These are phyloP conservation scores for Halictus quadricinctus DNA, from an alignment of 2,888 invertebrate species.

Conservation along the genomic window DNA sequence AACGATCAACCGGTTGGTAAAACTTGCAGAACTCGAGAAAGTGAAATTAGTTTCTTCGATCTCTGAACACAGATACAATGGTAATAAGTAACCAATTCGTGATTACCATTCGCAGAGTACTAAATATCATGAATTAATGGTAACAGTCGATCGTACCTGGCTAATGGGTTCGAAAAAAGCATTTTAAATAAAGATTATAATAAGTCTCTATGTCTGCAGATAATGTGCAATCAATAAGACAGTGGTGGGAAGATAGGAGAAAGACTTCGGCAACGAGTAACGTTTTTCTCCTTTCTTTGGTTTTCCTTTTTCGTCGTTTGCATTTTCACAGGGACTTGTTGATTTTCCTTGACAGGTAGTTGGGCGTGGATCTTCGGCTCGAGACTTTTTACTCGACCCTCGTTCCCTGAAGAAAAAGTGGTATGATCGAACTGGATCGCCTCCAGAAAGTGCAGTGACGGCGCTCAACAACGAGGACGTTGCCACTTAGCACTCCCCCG, in stretches of 20 bases:
- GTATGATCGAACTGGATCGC: slow-evolving; percentile 41
- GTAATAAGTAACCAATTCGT: neutral
- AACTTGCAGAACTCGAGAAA: neutral
- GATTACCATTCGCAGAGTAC: neutral
- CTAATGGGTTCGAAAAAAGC: neutral
- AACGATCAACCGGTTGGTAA: neutral
- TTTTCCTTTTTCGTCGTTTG: neutral
- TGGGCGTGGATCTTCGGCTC: slow-evolving; percentile 26
- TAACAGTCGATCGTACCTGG: neutral
- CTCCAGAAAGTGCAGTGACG: slow-evolving; percentile 43
- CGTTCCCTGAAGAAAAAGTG: slow-evolving; percentile 23
- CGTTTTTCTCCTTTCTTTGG: neutral
- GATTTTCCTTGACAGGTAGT: slow-evolving; percentile 11
- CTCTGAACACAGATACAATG: neutral
- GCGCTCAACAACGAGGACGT: slow-evolving; percentile 4
- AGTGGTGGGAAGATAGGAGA: neutral
- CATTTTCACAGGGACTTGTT: neutral
- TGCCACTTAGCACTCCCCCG: slow-evolving; percentile 19
- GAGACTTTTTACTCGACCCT: neutral
- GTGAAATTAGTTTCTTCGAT: neutral
- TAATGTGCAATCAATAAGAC: neutral
- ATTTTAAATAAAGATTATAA: neutral
- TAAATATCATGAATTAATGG: neutral
- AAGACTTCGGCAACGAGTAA: neutral
- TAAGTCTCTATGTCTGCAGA: neutral